A percentile compares a stretch with the other conserved stretches of the same genome.
Conservation (phyloP, 1,140 invertebrate genomes). For the Brachionus koreanus region DNA sequence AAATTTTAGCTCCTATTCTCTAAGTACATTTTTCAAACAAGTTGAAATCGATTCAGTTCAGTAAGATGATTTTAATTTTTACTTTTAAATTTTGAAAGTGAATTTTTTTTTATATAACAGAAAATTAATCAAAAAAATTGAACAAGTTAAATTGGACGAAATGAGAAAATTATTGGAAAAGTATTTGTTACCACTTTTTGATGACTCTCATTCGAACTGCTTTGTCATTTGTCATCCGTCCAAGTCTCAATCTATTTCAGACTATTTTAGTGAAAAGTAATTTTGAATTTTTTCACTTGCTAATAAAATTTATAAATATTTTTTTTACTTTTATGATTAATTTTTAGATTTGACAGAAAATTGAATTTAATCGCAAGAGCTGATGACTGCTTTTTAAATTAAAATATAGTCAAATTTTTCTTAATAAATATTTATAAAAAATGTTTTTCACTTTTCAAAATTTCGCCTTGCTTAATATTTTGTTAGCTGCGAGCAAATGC, state of each 20-base stretch:
- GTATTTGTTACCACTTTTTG: constrained; percentile 67
- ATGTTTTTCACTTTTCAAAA: too few species aligned
- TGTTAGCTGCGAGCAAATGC: too few species aligned
- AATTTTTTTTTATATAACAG: constrained; percentile 53
- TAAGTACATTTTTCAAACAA: constrained; percentile 69
- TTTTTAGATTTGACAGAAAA: constrained; percentile 14
- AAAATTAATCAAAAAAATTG: constrained; percentile 66
- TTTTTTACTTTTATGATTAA: constrained; percentile 62
- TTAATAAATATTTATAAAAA: too few species aligned
- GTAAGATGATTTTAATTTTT: constrained; percentile 53
- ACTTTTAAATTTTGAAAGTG: background rate
- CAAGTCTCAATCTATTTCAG: constrained; percentile 67
- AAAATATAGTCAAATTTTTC: too few species aligned
- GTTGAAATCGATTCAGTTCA: constrained; percentile 68
- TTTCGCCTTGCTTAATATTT: too few species aligned
- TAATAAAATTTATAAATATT: too few species aligned
- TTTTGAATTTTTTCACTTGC: background rate
- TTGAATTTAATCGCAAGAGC: background rate
- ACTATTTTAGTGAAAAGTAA: constrained; percentile 61
- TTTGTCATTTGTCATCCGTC: constrained; percentile 72
- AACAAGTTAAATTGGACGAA: constrained; percentile 66
- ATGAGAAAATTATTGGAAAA: constrained; percentile 66
- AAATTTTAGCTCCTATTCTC: constrained; percentile 67
- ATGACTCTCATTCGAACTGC: constrained; percentile 63
- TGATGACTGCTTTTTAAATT: background rate